These are phyloP conservation scores for Melanchra persicariae DNA, from an alignment of 2,888 invertebrate species.

Conservation along the genomic window DNA sequence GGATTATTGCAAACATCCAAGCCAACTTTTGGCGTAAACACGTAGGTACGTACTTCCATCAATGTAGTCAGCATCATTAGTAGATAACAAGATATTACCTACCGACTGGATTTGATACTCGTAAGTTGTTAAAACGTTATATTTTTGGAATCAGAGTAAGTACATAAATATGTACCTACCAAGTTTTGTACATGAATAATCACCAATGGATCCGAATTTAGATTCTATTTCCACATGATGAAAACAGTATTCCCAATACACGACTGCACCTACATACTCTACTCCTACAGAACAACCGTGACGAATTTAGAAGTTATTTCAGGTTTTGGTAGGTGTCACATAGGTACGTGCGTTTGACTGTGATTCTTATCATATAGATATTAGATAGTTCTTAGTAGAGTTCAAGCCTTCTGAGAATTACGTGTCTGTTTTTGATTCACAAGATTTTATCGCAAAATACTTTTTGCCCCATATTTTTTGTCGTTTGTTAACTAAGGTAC, in stretches of 20 bases:
- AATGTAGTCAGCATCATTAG: not conserved
- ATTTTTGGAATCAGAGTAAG: too few relatives aligned
- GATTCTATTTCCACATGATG: slow-evolving; percentile 36
- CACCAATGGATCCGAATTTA: slow-evolving; percentile 5
- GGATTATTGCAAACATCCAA: too few relatives aligned
- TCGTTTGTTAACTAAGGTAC: not conserved
- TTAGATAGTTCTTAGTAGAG: slow-evolving; percentile 17
- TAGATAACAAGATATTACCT: not conserved
- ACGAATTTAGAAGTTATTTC: slow-evolving; percentile 50
- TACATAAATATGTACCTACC: not conserved
- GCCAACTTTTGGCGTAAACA: not conserved
- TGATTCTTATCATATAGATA: slow-evolving; percentile 33
- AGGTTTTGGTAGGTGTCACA: slow-evolving; percentile 31
- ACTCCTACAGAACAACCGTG: slow-evolving; percentile 52
- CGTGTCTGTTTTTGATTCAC: not conserved
- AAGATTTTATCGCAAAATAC: not conserved
- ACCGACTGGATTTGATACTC: too few relatives aligned
- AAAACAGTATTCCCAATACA: slow-evolving; percentile 53
- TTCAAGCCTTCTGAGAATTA: slow-evolving; percentile 16
- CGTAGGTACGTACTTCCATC: not conserved
- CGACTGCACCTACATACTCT: slow-evolving; percentile 12
- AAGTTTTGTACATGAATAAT: not conserved
- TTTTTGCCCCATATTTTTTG: not conserved
- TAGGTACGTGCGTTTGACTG: slow-evolving; percentile 30
- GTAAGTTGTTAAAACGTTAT: too few relatives aligned